Evolutionary conservation across 2,113 vertebrate species (phyloP), one percentile per base, ranked within the genome.

Genomic region (Eudyptes chrysolophus): DNA sequence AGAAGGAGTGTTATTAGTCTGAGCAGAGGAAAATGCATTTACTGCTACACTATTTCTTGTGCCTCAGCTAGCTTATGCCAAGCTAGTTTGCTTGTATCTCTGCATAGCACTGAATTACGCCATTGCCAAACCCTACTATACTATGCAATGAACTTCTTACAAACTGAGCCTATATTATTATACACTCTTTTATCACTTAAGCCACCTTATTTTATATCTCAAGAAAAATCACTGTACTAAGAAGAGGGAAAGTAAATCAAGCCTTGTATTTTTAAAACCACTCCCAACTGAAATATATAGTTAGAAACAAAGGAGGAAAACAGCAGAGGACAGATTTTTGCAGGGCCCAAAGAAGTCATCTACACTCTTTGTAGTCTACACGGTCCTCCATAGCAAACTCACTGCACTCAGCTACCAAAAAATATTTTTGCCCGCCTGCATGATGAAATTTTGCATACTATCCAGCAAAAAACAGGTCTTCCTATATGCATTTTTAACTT

Each of bases 401-500:
- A 42, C 22, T 85, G 57, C 0, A 0, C 70, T 85, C 58, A 97
- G 86, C 83, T 92, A 77, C 94, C 85, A 71, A 49, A 84, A 69
- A 80, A 60, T 6, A 40, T 24, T 71, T 94, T 66, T 76, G 58
- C 40, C 76, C 80, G 84, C 72, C 84, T 79, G 61, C 65, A 89
- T 83, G 81, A 95, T 44, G 69, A 92, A 94, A 77, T 87, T 82
- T 85, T 96, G 79, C 61, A 94, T 78, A 84, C 40, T 87, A 88
- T 90, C 65, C 89, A 96, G 95, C 70, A 88, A 94, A 94, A 96
- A 97, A 4, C 84, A 97, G 71, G 32, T 74, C 90, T 82, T 94
- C 94, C 94, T 94, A 69, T 92, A 97, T 84, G 95, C 72, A 79
- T 51, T 98, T 96, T 98, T 97, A 97, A 97, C 84, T 97, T 97